Conservation (phyloP, 2,113 vertebrate species). For the Platysternon megacephalum region DNA sequence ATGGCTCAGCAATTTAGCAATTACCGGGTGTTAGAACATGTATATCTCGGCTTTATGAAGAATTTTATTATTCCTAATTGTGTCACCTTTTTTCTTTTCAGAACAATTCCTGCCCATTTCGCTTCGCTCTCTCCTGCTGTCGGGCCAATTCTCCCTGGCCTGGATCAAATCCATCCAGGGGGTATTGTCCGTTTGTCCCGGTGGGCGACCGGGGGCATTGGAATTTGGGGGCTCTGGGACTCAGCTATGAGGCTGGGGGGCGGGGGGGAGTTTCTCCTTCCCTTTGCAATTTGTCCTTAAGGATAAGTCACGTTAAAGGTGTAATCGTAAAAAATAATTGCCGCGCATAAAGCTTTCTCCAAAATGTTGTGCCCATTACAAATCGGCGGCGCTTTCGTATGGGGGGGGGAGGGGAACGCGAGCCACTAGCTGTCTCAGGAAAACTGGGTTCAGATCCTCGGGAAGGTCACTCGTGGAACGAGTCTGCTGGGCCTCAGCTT, state of each 20-base stretch:
- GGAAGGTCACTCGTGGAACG: not conserved
- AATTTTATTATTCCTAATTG: slow-evolving; percentile 55
- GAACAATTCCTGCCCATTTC: not conserved
- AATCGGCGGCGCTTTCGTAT: not conserved
- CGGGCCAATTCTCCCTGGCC: not conserved
- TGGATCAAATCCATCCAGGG: not conserved
- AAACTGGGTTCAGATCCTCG: slow-evolving; percentile 5
- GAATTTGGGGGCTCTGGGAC: not conserved
- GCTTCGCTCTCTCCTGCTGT: not conserved
- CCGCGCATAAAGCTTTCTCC: slow-evolving; percentile 33
- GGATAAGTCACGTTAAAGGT: slow-evolving; percentile 38
- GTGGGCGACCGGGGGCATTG: not conserved
- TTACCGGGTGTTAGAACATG: slow-evolving; percentile 69
- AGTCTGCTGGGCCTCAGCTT: not conserved
- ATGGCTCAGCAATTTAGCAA: slow-evolving; percentile 78
- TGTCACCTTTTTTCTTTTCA: slow-evolving; percentile 19
- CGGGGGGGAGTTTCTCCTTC: not conserved
- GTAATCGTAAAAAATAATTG: slow-evolving; percentile 44
- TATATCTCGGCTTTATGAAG: slow-evolving; percentile 58
- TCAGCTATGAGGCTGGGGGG: not conserved
- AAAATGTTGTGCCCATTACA: slow-evolving; percentile 35
- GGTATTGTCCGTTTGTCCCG: not conserved
- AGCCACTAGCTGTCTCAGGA: not conserved
- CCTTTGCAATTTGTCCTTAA: slow-evolving; percentile 23
- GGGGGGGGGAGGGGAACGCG: not conserved